Evolutionary conservation across 2,113 vertebrate species (phyloP), one percentile per base, ranked within the genome.

Genomic region (Xenopus borealis): DNA sequence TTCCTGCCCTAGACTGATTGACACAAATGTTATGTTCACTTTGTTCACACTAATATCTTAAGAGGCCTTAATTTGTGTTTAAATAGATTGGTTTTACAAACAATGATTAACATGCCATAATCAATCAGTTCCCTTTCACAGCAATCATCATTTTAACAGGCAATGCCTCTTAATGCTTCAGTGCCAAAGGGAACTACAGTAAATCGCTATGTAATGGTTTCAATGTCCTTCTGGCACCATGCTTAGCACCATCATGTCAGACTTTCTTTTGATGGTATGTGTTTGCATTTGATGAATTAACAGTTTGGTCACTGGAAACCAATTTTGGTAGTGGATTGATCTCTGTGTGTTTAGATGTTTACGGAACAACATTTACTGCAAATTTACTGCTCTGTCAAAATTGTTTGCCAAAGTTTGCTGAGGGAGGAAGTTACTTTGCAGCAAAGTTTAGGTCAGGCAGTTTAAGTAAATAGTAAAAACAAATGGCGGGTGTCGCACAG

Each of bases 221-320:
- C 13, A 66, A 66, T 73, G 72, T 73, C 72, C 72, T 53, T 73
- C 20, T 73, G 62, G 72, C 72, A 65, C 72, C 55, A 45, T 58
- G 65, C 62, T 73, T 73, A 73, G 72, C 33, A n/a, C 62, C 47
- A 73, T 66, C 33, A 27, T 66, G 62, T 73, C 62, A 73, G 10
- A 47, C 30, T 66, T 45, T 30, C 33, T 58, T 65, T 27, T 44
- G 72, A 73, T 19, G 27, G 33, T 64, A 46, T 52, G 53, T 62
- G 55, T 66, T 73, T 66, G 55, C 62, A 55, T 73, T 66, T 73
- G 72, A 73, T 66, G 18, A 73, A 73, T 73, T 73, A 66, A 73
- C 30, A 16, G 47, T 57, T 40, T 61, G 12, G 61, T 64, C 27
- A 16, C 46, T 19, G 27, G 6, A 23, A 45, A 17, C 20, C 33